Evolutionary conservation across 2,113 vertebrate genomes (phyloP).

Genomic region (Sorex araneus): DNA sequence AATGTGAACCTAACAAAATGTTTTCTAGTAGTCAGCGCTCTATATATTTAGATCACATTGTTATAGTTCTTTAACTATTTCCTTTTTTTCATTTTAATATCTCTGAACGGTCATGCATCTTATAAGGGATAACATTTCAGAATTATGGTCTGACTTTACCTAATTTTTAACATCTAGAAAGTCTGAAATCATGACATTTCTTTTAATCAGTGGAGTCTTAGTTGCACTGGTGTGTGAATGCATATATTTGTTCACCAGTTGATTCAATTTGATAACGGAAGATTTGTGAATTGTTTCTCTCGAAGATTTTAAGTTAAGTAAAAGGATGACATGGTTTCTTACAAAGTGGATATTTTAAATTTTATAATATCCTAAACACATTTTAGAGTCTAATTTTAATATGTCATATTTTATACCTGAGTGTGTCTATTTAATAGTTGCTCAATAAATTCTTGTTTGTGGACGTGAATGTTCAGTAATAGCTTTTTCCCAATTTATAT

Average conservation of each 20-base stretch:
- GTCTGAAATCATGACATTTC: neutral
- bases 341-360: neutral
- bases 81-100: constrained; percentile 38
- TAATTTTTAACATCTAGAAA: constrained; percentile 51
- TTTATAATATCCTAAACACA: neutral
- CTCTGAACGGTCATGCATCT: constrained; percentile 29
- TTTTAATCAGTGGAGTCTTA: neutral
- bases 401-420: neutral
- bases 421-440: constrained; percentile 29
- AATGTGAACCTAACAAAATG: neutral
- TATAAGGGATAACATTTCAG: constrained; percentile 41
- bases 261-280: constrained; percentile 16
- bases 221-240: neutral
- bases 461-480: neutral
- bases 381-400: constrained; percentile 4
- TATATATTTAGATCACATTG: constrained; percentile 39
- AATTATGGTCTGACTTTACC: constrained; percentile 41
- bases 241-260: constrained; percentile 21
- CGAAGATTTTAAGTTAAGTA: neutral
- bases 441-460: constrained; percentile 58
- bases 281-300: constrained; percentile 26
- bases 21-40: constrained; percentile 1
- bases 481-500: neutral
- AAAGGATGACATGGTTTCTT: constrained; percentile 41
- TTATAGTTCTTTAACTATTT: constrained; percentile 52